phyloP scores from a whole-genome alignment of 2,113 vertebrate species.

The Monarcha castaneiventris region DNA sequence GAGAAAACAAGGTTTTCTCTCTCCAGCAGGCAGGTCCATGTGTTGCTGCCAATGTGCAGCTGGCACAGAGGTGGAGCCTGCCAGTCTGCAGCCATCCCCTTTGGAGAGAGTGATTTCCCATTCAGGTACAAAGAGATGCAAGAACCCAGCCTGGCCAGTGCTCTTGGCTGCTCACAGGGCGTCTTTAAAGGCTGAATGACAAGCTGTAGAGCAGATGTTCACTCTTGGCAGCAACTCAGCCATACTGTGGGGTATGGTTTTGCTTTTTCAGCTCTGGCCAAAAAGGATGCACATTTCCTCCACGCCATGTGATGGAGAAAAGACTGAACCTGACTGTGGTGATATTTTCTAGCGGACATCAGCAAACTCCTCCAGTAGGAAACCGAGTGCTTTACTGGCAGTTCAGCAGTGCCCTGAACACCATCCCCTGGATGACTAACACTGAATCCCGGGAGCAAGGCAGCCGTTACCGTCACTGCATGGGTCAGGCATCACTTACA shows the following conservation, averaged over 20 bases:
- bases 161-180: not conserved
- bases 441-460: not conserved
- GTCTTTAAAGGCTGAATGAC: not conserved
- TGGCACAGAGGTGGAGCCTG: not conserved
- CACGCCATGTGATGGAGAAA: not conserved
- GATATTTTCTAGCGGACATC: not conserved
- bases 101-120: not conserved
- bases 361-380: not conserved
- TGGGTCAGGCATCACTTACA: constrained; percentile 24
- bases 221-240: not conserved
- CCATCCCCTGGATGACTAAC: not conserved
- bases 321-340: not conserved
- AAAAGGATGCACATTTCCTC: constrained; percentile 1
- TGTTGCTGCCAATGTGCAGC: not conserved
- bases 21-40: not conserved
- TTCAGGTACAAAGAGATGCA: not conserved
- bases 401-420: not conserved
- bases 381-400: not conserved
- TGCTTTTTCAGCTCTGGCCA: constrained; percentile 1
- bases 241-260: not conserved
- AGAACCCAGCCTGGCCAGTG: not conserved
- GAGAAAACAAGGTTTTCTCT: not conserved
- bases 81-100: not conserved
- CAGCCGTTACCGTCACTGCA: not conserved
- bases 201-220: constrained; percentile 48